Conservation (phyloP, 2,113 vertebrate genomes). For the Pelecanus crispus region DNA sequence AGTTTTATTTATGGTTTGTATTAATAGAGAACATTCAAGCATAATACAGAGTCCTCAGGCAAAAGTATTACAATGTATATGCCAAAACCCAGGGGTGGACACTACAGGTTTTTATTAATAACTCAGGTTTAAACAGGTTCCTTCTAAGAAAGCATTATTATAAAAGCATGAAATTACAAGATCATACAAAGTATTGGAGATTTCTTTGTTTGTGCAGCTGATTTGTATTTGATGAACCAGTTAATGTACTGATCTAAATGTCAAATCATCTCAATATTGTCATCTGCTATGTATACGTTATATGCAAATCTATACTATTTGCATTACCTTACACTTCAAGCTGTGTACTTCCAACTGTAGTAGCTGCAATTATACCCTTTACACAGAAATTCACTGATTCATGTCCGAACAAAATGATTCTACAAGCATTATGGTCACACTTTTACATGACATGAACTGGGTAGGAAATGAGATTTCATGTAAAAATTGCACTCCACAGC, state of each 20-base stretch:
- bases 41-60: background rate
- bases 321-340: background rate
- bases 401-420: background rate
- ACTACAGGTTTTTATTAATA: slow-evolving; percentile 20
- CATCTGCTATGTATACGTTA: background rate
- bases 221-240: background rate
- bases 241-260: background rate
- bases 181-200: background rate
- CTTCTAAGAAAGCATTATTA: background rate
- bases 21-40: background rate
- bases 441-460: background rate
- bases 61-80: background rate
- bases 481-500: background rate
- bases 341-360: background rate
- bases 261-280: background rate
- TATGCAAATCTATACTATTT: background rate
- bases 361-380: background rate
- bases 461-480: background rate
- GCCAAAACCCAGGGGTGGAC: background rate
- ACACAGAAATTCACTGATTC: background rate
- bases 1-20: slow-evolving; percentile 11
- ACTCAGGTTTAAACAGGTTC: slow-evolving; percentile 4
- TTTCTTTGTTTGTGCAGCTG: background rate
- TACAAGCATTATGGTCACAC: background rate
- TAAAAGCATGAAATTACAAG: slow-evolving; percentile 28